A percentile compares a stretch with the other conserved stretches of the same genome.
phyloP scores from a whole-genome alignment of 2,888 invertebrate species.

The Chromoteleia sp. region DNA sequence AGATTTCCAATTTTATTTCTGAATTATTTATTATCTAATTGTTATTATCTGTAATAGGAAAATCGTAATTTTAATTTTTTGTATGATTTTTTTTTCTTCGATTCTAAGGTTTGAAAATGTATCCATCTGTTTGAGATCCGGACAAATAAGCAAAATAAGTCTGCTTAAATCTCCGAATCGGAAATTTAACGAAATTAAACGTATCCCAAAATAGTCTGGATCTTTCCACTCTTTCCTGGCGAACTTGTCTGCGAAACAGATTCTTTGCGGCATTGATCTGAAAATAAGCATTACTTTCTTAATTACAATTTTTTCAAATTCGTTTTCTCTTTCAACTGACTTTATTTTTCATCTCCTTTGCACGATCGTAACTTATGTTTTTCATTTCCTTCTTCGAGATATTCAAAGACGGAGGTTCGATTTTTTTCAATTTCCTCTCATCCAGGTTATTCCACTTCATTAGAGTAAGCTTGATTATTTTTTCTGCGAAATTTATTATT shows the following conservation, averaged over 20 bases:
- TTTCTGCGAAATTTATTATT: constrained; percentile 63
- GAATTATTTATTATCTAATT: no score
- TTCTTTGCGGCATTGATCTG: constrained; percentile 75
- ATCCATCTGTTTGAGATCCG: constrained; percentile 73
- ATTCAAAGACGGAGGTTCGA: constrained; percentile 68
- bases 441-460: background rate
- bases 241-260: constrained; percentile 74
- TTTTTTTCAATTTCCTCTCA: background rate
- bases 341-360: constrained; percentile 73
- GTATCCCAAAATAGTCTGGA: constrained; percentile 76
- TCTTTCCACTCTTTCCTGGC: constrained; percentile 74
- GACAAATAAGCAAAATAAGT: constrained; percentile 80
- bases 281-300: constrained; percentile 14
- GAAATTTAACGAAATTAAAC: constrained; percentile 79
- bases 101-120: constrained; percentile 75
- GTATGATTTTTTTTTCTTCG: constrained; percentile 2
- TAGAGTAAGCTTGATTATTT: constrained; percentile 55
- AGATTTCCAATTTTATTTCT: no score
- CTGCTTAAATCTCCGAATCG: constrained; percentile 76
- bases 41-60: no score
- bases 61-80: no score
- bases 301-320: background rate
- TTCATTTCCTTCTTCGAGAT: constrained; percentile 61
- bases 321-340: constrained; percentile 57
- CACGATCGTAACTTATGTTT: constrained; percentile 73